phyloP scores from a whole-genome alignment of 2,113 vertebrate genomes.

The Lophius piscatorius region DNA sequence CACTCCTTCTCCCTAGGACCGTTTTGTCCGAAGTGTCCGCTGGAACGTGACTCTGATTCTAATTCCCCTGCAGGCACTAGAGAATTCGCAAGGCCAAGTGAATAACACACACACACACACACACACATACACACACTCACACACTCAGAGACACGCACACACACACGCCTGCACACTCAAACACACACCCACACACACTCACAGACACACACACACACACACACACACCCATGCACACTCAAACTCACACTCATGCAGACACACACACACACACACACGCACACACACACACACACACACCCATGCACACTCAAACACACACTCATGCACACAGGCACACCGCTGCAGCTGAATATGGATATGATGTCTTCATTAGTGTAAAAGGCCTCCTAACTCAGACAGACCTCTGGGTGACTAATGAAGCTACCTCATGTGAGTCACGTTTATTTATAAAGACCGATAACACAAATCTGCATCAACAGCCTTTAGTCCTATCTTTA shows the following conservation, averaged over 20 bases:
- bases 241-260: background rate
- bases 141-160: conserved; percentile 6
- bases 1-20: conserved; percentile 23
- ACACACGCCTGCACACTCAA: background rate
- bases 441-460: background rate
- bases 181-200: background rate
- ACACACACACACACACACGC: conserved; percentile 1
- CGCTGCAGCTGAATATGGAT: conserved; percentile 23
- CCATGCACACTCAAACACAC: conserved; percentile 5
- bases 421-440: background rate
- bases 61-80: conserved; percentile 38
- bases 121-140: background rate
- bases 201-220: conserved; percentile 2
- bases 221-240: conserved; percentile 1
- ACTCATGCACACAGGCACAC: conserved; percentile 23
- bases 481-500: no score
- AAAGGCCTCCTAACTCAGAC: conserved; percentile 11
- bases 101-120: background rate
- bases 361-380: conserved; percentile 37
- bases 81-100: conserved; percentile 41
- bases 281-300: conserved; percentile 26
- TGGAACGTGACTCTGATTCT: conserved; percentile 64
- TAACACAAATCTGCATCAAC: background rate
- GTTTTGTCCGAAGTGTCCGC: conserved; percentile 55
- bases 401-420: conserved; percentile 8